These are phyloP conservation scores for Trichonephila clavipes DNA, from an alignment of 1,140 invertebrate species.

Conservation along the genomic window DNA sequence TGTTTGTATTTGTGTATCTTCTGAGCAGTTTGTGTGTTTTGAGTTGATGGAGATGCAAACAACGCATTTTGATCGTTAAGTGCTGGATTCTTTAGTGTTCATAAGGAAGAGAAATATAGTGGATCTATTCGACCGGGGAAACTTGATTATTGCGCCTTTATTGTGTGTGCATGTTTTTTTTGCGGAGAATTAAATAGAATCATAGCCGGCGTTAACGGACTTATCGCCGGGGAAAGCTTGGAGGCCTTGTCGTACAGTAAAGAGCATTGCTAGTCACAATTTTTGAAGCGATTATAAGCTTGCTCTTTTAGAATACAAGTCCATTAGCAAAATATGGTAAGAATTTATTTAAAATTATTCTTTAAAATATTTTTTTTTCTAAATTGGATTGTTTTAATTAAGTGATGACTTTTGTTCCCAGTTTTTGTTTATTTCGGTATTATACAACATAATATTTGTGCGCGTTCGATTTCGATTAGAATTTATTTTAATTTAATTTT, in stretches of 20 bases:
- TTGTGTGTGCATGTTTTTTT: neutral
- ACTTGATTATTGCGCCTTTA: neutral
- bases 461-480: too few relatives aligned
- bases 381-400: too few relatives aligned
- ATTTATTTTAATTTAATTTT: too few relatives aligned
- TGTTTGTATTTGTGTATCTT: conserved; percentile 9
- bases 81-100: neutral
- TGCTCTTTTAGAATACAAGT: neutral
- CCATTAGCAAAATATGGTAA: neutral
- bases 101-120: too few relatives aligned
- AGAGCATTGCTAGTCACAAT: too few relatives aligned
- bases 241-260: neutral
- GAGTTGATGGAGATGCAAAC: neutral
- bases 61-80: neutral
- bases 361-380: too few relatives aligned
- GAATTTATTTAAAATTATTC: neutral
- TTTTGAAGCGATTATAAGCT: neutral
- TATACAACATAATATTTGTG: too few relatives aligned
- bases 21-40: neutral
- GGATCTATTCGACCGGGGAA: neutral
- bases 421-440: too few relatives aligned
- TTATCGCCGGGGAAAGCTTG: neutral
- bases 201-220: conserved; percentile 12
- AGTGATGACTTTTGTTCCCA: too few relatives aligned
- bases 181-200: neutral